Base-by-base conservation (phyloP, 2,888 invertebrate genomes). In the Xanthia icteritia region DNA sequence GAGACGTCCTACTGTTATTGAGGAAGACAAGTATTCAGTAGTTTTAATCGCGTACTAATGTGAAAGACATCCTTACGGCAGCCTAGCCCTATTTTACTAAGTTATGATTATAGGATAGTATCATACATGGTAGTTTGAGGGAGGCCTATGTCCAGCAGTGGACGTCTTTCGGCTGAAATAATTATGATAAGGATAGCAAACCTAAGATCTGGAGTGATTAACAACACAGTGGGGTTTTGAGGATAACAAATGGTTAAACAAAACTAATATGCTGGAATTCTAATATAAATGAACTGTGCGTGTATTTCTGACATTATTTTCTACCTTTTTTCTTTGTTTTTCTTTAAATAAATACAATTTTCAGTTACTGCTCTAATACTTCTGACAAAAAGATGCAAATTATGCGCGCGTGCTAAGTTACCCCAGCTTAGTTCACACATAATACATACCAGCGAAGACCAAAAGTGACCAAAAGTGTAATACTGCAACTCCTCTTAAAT, bases 401-500 rank as follows among this genome's bases (percentile, higher is more conserved):
- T 20, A 51, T 20, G 51, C 3, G 23, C 20, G 9, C 20, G 39
- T 58, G 27, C 8, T 20, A 42, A 36, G 3, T 27, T 0, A 66
- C 65, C 63, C n/a, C 20, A 66, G 36, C 36, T 45, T 42, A 71
- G 1, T 54, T 20, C 27, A 45, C 64, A 51, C 48, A 1, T 15
- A 0, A 1, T 15, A 0, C 20, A 20, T 23, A 39, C 36, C 27
- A 27, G 39, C 20, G 8, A 5, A 36, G 31, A 66, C 23, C 56
- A 48, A 67, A 67, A 15, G 63, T 67, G 61, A n/a, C 78, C 67
- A 77, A 67, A 17, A 75, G 63, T 64, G 64, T 82, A 69, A 60
- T 45, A 65, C 42, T 54, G 45, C 27, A 58, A 56, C 11, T 67
- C 39, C 60, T 84, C 69, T 58, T 67, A 81, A 73, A 85, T 74